Conservation (phyloP, 2,113 vertebrate species). For the Leiothrix lutea region DNA sequence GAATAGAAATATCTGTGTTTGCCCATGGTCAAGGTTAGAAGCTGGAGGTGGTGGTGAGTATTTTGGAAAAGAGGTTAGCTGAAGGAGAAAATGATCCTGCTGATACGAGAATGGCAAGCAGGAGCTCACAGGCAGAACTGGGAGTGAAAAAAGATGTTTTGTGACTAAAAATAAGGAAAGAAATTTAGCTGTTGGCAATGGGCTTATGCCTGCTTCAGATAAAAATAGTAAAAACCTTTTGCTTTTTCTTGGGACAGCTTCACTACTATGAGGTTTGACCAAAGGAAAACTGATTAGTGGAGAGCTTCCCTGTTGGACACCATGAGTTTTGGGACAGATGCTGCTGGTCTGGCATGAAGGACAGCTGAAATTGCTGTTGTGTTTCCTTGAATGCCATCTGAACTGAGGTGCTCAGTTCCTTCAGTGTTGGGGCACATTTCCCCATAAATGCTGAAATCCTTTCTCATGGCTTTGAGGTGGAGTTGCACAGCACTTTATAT, state of each 20-base stretch:
- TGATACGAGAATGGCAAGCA: neutral
- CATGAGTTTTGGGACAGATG: neutral
- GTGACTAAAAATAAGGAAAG: neutral
- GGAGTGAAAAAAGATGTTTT: neutral
- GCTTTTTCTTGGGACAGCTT: neutral
- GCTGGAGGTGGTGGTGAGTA: neutral
- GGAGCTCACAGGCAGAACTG: neutral
- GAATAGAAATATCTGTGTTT: neutral
- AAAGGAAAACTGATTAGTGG: neutral
- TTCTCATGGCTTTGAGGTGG: neutral
- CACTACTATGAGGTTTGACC: neutral
- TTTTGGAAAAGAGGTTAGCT: neutral
- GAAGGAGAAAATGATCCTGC: neutral
- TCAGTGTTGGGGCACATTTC: neutral
- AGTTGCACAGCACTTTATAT: conserved; percentile 14
- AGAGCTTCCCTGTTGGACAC: neutral
- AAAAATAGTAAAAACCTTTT: neutral
- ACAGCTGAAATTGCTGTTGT: neutral
- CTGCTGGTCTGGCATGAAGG: neutral
- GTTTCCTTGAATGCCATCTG: neutral
- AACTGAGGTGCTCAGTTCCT: neutral
- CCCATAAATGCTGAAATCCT: neutral
- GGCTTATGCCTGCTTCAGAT: neutral
- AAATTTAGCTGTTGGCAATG: neutral
- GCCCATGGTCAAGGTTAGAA: neutral